These are phyloP conservation scores for Poecilobothrus nobilitatus DNA, from an alignment of 2,888 invertebrate genomes.

Conservation along the genomic window DNA sequence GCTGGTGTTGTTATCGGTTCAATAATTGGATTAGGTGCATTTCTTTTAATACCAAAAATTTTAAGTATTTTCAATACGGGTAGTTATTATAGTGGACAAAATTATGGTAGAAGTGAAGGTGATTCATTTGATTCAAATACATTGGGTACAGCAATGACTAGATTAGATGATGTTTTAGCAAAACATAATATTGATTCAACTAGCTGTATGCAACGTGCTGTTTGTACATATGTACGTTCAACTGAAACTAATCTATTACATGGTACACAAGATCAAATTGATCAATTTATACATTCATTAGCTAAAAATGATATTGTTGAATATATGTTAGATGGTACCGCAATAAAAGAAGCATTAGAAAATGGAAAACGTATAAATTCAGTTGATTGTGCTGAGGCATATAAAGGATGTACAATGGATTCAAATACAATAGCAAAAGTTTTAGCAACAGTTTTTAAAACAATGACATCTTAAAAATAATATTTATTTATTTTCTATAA, in stretches of 20 bases:
- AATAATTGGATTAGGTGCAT: constrained; percentile 70
- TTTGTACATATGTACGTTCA: constrained; percentile 64
- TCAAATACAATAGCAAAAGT: constrained; percentile 49
- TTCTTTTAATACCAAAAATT: constrained; percentile 70
- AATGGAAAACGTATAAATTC: constrained; percentile 48
- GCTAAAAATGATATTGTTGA: constrained; percentile 53
- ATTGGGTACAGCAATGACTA: background rate
- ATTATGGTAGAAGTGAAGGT: constrained; percentile 56
- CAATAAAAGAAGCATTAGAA: constrained; percentile 60
- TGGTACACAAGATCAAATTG: constrained; percentile 51
- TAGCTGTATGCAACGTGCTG: constrained; percentile 60
- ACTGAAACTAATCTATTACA: constrained; percentile 56
- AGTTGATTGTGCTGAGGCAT: constrained; percentile 51
- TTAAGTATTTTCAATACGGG: constrained; percentile 57
- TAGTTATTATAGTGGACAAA: constrained; percentile 46
- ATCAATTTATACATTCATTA: constrained; percentile 53
- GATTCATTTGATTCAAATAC: background rate
- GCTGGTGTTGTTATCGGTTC: constrained; percentile 75
- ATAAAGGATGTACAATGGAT: constrained; percentile 60
- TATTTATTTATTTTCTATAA: too few species aligned
- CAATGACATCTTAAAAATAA: background rate
- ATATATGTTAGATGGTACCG: constrained; percentile 62
- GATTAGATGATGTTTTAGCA: constrained; percentile 57
- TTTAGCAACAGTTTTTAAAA: background rate
- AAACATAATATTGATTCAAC: constrained; percentile 64